A percentile compares a stretch with the other conserved stretches of the same genome.
phyloP scores from a whole-genome alignment of 1,140 invertebrate genomes.

The Drosophila watanabei region DNA sequence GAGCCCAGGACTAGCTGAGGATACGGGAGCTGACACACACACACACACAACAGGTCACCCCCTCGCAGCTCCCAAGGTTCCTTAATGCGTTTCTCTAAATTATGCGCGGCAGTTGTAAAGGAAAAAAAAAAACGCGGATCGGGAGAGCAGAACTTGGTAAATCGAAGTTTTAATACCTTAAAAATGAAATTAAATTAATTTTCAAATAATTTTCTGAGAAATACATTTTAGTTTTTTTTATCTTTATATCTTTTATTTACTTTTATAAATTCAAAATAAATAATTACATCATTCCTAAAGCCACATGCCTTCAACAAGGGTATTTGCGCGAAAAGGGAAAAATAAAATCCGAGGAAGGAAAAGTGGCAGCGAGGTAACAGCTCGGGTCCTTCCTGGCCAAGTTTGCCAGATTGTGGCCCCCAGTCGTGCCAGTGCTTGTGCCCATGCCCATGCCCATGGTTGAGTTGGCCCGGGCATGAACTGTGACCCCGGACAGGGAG shows the following conservation, averaged over 20 bases:
- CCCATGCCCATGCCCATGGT: conserved; percentile 28
- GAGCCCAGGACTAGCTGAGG: conserved; percentile 47
- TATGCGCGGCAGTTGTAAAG: conserved; percentile 62
- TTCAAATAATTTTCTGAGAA: too few relatives aligned
- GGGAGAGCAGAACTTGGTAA: not conserved
- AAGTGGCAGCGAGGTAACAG: conserved; percentile 49
- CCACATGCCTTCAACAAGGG: not conserved
- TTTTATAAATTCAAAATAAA: not conserved
- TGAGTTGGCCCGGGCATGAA: conserved; percentile 67
- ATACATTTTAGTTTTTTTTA: too few relatives aligned
- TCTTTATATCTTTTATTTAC: too few relatives aligned
- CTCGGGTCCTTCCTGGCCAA: conserved; percentile 56
- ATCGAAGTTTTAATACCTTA: conserved; percentile 2
- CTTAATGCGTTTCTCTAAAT: conserved; percentile 75
- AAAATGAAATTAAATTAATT: not conserved
- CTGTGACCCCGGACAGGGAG: conserved; percentile 53
- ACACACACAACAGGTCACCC: conserved; percentile 46
- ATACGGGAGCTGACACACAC: conserved; percentile 19
- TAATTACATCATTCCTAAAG: too few relatives aligned
- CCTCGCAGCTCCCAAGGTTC: conserved; percentile 50
- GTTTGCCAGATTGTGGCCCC: conserved; percentile 68
- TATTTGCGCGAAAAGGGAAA: conserved; percentile 10
- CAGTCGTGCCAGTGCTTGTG: conserved; percentile 17
- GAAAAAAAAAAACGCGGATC: conserved; percentile 3
- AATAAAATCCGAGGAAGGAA: conserved; percentile 32